A percentile compares a stretch with the other conserved stretches of the same genome.
phyloP scores from a whole-genome alignment of 2,113 vertebrate genomes.

The Dipodomys spectabilis region DNA sequence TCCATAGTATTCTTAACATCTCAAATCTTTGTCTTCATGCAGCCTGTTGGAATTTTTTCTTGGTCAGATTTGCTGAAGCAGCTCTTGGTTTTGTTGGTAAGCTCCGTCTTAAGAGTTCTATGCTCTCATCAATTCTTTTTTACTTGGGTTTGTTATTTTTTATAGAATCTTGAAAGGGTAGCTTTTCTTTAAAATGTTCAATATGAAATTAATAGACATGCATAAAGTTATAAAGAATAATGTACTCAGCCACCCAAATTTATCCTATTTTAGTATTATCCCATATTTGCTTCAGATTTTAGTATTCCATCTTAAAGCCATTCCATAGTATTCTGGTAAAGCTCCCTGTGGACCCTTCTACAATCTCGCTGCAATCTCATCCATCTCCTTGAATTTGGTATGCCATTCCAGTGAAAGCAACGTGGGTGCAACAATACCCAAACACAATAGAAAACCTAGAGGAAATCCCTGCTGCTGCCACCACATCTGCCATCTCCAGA shows the following conservation, averaged over 20 bases:
- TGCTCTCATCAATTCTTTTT: background rate
- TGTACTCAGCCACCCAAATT: background rate
- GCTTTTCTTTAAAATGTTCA: background rate
- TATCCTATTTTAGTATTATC: slow-evolving; percentile 5
- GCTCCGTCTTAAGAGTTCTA: background rate
- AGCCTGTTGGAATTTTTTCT: background rate
- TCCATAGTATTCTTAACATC: background rate
- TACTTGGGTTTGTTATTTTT: slow-evolving; percentile 12
- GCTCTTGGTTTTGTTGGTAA: slow-evolving; percentile 35
- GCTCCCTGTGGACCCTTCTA: background rate
- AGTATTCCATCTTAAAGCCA: background rate
- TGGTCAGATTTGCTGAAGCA: background rate
- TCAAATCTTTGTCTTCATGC: background rate
- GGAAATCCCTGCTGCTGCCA: background rate
- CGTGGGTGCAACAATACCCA: background rate
- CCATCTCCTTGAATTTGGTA: background rate
- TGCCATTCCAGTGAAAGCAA: background rate
- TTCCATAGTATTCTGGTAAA: background rate
- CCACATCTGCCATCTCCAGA: background rate
- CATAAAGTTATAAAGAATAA: background rate
- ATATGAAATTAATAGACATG: background rate
- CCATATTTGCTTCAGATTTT: slow-evolving; percentile 21
- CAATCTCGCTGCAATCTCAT: background rate
- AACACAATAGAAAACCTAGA: background rate
- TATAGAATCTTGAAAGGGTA: slow-evolving; percentile 13